Conservation (phyloP, 2,888 invertebrate species). For the Noctua comes region DNA sequence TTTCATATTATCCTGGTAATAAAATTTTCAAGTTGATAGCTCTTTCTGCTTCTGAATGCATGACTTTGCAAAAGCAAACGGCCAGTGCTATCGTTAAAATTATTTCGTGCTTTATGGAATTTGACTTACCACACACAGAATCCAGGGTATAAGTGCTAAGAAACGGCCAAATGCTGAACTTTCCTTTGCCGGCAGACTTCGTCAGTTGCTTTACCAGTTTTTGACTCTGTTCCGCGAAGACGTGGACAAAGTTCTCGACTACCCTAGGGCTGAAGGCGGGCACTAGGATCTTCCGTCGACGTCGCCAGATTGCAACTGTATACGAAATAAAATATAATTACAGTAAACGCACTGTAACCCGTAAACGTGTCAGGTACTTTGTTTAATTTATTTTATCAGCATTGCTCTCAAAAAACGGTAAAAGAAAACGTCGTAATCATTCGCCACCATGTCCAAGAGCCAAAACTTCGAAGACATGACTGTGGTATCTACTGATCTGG, state of each 20-base stretch:
- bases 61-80: neutral
- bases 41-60: neutral
- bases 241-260: slow-evolving; percentile 91
- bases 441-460: neutral
- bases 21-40: neutral
- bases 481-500: neutral
- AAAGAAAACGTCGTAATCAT: neutral
- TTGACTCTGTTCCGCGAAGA: slow-evolving; percentile 91
- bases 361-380: neutral
- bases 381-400: neutral
- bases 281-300: slow-evolving; percentile 91
- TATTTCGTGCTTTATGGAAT: neutral
- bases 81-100: neutral
- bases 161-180: slow-evolving; percentile 88
- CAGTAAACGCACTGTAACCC: neutral
- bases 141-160: slow-evolving; percentile 91
- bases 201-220: slow-evolving; percentile 85
- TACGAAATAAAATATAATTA: neutral
- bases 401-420: neutral
- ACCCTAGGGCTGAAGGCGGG: slow-evolving; percentile 93
- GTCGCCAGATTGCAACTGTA: slow-evolving; percentile 90
- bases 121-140: slow-evolving; percentile 90
- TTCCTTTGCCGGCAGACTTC: slow-evolving; percentile 67
- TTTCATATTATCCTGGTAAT: neutral
- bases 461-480: neutral